These are phyloP conservation scores for Drosophila ananassae DNA, from an alignment of 1,140 invertebrate species.

Conservation along the genomic window DNA sequence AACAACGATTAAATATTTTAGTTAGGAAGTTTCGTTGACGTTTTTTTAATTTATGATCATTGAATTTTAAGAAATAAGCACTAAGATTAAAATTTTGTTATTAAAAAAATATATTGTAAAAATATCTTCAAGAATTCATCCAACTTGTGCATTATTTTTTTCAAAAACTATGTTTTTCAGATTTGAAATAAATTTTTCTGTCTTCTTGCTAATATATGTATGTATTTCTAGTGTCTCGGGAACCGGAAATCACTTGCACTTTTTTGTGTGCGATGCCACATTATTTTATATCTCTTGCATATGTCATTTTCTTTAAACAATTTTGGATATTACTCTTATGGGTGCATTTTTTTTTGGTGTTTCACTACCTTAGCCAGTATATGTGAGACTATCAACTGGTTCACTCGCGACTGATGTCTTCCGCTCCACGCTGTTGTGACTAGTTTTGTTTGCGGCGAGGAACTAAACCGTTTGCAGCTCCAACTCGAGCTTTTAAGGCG, in stretches of 20 bases:
- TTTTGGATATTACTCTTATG: not conserved
- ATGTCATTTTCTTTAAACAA: not conserved
- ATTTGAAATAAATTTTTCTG: too few species aligned
- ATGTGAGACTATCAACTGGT: constrained; percentile 37
- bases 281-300: not conserved
- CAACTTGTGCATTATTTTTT: too few species aligned
- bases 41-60: too few species aligned
- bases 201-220: not conserved
- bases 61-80: too few species aligned
- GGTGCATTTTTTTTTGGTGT: not conserved
- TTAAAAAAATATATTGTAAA: too few species aligned
- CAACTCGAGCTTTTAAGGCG: constrained; percentile 69
- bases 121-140: too few species aligned
- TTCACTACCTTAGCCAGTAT: constrained; percentile 16
- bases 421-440: constrained; percentile 74
- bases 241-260: not conserved
- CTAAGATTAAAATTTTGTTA: too few species aligned
- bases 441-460: constrained; percentile 82
- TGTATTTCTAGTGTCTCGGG: not conserved
- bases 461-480: constrained; percentile 79
- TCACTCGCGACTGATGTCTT: constrained; percentile 54
- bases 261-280: not conserved
- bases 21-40: too few species aligned
- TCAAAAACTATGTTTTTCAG: too few species aligned
- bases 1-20: too few species aligned